phyloP scores from a whole-genome alignment of 1,140 invertebrate species.

The Zaprionus nigranus region DNA sequence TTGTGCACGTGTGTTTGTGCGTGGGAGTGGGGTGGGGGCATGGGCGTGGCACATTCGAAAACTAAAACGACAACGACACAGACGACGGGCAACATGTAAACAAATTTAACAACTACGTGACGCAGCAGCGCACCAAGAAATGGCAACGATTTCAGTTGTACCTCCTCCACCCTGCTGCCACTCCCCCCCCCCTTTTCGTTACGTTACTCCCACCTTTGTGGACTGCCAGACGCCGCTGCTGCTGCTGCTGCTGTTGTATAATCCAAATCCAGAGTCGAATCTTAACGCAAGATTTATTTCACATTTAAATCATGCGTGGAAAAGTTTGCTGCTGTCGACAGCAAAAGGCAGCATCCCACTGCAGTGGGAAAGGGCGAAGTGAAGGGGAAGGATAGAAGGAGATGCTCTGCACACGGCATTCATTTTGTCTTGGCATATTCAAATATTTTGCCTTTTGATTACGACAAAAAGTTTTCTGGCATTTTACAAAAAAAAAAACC shows the following conservation, averaged over 20 bases:
- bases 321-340: conserved; percentile 63
- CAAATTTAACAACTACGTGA: conserved; percentile 80
- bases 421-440: conserved; percentile 73
- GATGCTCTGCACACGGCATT: conserved; percentile 50
- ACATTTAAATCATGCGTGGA: conserved; percentile 82
- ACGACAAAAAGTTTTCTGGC: conserved; percentile 65
- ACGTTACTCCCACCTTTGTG: conserved; percentile 16
- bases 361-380: not conserved
- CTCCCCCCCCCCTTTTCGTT: conserved; percentile 11
- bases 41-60: conserved; percentile 39
- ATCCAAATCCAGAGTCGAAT: conserved; percentile 65
- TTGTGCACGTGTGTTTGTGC: conserved; percentile 46
- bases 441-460: conserved; percentile 80
- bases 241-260: conserved; percentile 29
- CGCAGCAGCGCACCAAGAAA: conserved; percentile 52
- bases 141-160: conserved; percentile 27
- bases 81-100: conserved; percentile 68
- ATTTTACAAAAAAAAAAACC: conserved; percentile 36
- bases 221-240: conserved; percentile 26
- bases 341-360: conserved; percentile 43
- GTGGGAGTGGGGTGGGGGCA: not conserved
- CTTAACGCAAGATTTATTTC: conserved; percentile 81
- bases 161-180: not conserved
- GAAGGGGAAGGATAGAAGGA: too few relatives aligned
- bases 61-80: conserved; percentile 34